Evolutionary conservation across 2,797 vertebrate genomes (phyloP).

Genomic region (Rhodeus uyekii): DNA sequence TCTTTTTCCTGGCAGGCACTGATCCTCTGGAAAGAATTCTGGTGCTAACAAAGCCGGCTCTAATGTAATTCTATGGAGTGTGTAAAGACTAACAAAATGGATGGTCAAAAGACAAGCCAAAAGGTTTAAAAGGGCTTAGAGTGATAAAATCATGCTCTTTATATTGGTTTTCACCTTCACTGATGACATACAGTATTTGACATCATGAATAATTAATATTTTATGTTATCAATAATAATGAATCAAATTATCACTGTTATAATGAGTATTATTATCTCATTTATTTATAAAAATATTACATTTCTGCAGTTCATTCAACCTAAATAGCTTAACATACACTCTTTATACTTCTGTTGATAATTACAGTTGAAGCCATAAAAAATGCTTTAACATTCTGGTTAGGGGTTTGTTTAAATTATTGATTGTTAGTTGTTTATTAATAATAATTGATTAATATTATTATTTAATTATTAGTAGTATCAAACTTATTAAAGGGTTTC

Average conservation of each 20-base stretch:
- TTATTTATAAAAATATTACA: neutral
- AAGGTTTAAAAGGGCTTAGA: neutral
- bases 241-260: neutral
- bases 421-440: neutral
- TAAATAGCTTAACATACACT: neutral
- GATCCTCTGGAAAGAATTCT: conserved; percentile 20
- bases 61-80: conserved; percentile 15
- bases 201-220: neutral
- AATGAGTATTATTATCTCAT: neutral
- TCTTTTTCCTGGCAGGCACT: conserved; percentile 8
- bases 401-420: neutral
- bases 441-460: neutral
- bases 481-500: too few species aligned
- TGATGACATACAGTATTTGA: neutral
- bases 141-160: neutral
- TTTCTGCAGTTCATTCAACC: neutral
- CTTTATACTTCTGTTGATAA: neutral
- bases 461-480: too few species aligned
- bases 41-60: neutral
- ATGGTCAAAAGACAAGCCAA: conserved; percentile 11
- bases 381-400: neutral
- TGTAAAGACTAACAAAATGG: conserved; percentile 20
- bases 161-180: neutral
- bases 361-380: neutral
- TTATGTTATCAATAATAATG: neutral